Evolutionary conservation across 2,888 invertebrate genomes (phyloP).

Genomic region (Eupithecia tripunctaria): DNA sequence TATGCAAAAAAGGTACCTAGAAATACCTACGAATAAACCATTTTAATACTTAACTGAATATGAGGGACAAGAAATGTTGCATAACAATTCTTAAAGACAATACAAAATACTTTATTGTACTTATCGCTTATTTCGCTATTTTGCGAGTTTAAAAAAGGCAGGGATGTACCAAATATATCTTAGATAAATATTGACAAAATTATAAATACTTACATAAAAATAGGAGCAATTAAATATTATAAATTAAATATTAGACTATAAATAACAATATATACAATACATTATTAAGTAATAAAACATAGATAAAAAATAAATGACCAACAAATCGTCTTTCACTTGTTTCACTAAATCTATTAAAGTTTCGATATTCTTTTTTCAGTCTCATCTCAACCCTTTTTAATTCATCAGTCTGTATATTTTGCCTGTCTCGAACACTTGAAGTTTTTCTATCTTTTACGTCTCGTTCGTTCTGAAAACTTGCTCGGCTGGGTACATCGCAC

Average conservation of each 20-base stretch:
- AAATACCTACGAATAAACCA: not conserved
- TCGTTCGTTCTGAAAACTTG: slow-evolving; percentile 1
- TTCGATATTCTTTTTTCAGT: not conserved
- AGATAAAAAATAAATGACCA: not conserved
- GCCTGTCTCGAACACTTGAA: not conserved
- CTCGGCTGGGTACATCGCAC: not conserved
- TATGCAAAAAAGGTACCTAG: not conserved
- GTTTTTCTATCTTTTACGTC: not conserved
- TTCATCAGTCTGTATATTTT: not conserved
- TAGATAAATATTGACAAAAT: too few species aligned
- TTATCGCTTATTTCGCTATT: too few species aligned
- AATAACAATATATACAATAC: too few species aligned
- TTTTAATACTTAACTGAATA: not conserved
- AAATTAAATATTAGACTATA: too few species aligned
- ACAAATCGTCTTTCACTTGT: not conserved
- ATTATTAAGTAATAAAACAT: too few species aligned
- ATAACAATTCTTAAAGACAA: not conserved
- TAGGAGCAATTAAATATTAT: too few species aligned
- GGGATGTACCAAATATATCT: too few species aligned
- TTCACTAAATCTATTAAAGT: not conserved
- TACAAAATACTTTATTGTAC: too few species aligned
- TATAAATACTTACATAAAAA: too few species aligned
- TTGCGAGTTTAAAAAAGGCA: too few species aligned
- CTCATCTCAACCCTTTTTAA: not conserved
- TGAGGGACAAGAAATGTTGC: not conserved